A percentile compares a stretch with the other conserved stretches of the same genome.
Evolutionary conservation across 2,888 invertebrate species (phyloP).

Genomic region (Corythucha ciliata): DNA sequence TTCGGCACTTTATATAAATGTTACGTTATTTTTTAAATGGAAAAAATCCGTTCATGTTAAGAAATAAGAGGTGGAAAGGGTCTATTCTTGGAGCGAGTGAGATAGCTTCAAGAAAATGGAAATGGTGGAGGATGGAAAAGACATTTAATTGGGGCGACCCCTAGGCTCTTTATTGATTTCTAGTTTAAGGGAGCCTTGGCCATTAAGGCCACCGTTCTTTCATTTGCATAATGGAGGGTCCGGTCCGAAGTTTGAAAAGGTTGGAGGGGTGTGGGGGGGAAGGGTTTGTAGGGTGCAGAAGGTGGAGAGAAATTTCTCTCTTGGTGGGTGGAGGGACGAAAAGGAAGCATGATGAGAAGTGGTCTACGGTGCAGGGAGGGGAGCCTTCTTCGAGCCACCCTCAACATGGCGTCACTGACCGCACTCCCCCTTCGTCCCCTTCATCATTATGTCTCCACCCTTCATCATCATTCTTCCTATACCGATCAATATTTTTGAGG

Average conservation of each 20-base stretch:
- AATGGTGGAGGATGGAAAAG: not conserved
- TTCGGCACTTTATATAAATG: no score
- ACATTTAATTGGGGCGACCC: slow-evolving; percentile 26
- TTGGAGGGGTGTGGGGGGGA: slow-evolving; percentile 6
- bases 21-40: no score
- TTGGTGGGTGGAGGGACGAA: no score
- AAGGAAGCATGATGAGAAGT: no score
- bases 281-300: no score
- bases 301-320: not conserved
- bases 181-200: slow-evolving; percentile 26
- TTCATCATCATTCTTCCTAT: not conserved
- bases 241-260: no score
- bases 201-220: slow-evolving; percentile 29
- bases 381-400: no score
- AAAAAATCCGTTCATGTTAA: no score
- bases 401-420: slow-evolving; percentile 8
- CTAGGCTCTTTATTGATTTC: slow-evolving; percentile 27
- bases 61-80: no score
- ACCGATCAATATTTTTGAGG: slow-evolving; percentile 6
- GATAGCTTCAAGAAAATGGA: no score
- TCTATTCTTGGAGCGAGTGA: no score
- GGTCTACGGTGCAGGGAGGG: no score
- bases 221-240: slow-evolving; percentile 31
- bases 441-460: slow-evolving; percentile 5
- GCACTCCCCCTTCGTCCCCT: slow-evolving; percentile 9